Base-by-base conservation (phyloP, 1,140 invertebrate species). In the Lasioglossum baleicum region DNA sequence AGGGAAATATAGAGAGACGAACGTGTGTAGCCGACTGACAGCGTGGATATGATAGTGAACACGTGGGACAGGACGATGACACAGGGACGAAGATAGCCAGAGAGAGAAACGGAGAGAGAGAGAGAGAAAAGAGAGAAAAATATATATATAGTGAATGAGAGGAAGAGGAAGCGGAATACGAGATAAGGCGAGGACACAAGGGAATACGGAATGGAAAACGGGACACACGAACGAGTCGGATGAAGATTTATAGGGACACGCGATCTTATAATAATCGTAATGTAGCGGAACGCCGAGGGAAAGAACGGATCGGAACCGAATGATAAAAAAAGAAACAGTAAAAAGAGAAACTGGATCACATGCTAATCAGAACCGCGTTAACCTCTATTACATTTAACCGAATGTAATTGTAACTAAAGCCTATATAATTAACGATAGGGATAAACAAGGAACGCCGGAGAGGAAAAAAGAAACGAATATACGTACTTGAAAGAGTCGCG, bases 291-390 rank as follows among this genome's bases (percentile, higher is more conserved):
- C 78, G 66, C 6, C 13, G 65, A 71, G 60, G 70, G 68, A 83
- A 67, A 63, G 15, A 48, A 40, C 61, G 26, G 71, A 73, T 60
- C 64, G 74, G 68, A 77, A 63, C 15, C 61, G 61, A 79, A 70
- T 75, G 81, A 76, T 85, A 81, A 80, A 81, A 82, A 72, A 82
- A 2, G 51, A 51, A 13, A 17, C 13, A 15, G 4, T 5, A 53
- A 53, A 53, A 53, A 20, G 17, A 15, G 5, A 88, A 90, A 92
- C 88, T 93, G 89, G 90, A 92, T 91, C 91, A 90, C 90, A 92
- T 92, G 91, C 90, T 93, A 93, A 93, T 92, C 92, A 92, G 92
- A 92, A 93, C 92, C 92, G 90, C 92, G 91, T 92, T 92, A 92
- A 93, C 92, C 92, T 93, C 91, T 90, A 90, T 92, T 93, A 92